phyloP scores from a whole-genome alignment of 2,888 invertebrate genomes.

The Tachystola acroxantha region DNA sequence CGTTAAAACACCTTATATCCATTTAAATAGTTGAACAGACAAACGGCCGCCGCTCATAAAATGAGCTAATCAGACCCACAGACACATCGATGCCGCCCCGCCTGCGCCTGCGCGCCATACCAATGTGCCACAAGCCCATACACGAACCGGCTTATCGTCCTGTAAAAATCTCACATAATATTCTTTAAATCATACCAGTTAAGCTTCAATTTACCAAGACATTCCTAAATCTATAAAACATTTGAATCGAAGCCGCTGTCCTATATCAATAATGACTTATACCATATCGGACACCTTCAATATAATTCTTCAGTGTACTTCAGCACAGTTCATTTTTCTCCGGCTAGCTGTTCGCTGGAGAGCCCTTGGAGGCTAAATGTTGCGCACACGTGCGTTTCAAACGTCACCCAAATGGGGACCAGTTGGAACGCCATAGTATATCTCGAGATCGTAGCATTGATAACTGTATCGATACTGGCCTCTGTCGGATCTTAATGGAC shows the following conservation, averaged over 20 bases:
- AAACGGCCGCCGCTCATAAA: conserved; percentile 57
- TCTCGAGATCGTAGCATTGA: conserved; percentile 62
- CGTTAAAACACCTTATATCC: too few relatives aligned
- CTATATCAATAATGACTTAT: conserved; percentile 40
- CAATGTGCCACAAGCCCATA: conserved; percentile 33
- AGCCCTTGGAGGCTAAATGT: conserved; percentile 43
- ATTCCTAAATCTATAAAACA: conserved; percentile 38
- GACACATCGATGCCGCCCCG: conserved; percentile 71
- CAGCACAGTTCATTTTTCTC: conserved; percentile 25
- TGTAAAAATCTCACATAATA: conserved; percentile 19
- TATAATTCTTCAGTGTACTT: conserved; percentile 17
- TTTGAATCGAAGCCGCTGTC: conserved; percentile 36
- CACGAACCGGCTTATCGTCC: conserved; percentile 33
- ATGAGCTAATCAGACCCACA: conserved; percentile 69
- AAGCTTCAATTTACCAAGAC: conserved; percentile 24
- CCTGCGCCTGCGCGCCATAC: conserved; percentile 63
- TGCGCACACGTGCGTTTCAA: conserved; percentile 68
- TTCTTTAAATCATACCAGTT: conserved; percentile 22
- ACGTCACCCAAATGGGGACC: conserved; percentile 68
- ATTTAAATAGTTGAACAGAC: conserved; percentile 38
- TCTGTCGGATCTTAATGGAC: conserved; percentile 33
- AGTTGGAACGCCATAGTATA: conserved; percentile 49
- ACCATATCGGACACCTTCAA: conserved; percentile 17
- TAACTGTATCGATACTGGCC: conserved; percentile 49
- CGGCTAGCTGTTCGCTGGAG: conserved; percentile 13